Percentiles rank a stretch among this genome's conserved stretches.
These are phyloP conservation scores for Bembecia ichneumoniformis DNA, from an alignment of 2,888 invertebrate species.

Conservation along the genomic window DNA sequence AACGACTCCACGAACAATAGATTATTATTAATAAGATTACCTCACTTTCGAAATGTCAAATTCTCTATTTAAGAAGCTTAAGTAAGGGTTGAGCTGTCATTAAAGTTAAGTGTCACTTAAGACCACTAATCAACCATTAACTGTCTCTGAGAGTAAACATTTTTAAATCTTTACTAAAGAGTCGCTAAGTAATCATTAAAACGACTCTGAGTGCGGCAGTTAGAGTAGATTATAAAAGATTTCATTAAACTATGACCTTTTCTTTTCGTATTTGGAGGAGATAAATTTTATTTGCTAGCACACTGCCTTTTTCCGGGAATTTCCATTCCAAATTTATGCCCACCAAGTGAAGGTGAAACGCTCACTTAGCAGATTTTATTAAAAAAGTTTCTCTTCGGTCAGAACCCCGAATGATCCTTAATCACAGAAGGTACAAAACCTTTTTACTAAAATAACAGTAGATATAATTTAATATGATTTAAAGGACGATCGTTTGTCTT, in stretches of 20 bases:
- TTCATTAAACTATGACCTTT: background rate
- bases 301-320: conserved; percentile 36
- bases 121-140: too few species aligned
- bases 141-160: too few species aligned
- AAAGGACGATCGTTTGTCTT: background rate
- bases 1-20: too few species aligned
- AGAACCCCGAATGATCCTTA: conserved; percentile 19
- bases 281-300: conserved; percentile 40
- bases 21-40: too few species aligned
- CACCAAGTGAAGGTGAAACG: conserved; percentile 23
- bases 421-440: conserved; percentile 23
- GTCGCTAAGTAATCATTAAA: too few species aligned
- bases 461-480: conserved; percentile 1
- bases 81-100: too few species aligned
- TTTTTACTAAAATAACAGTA: conserved; percentile 4
- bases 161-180: too few species aligned
- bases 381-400: conserved; percentile 47
- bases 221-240: background rate
- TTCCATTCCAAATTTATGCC: conserved; percentile 51
- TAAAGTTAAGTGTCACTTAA: too few species aligned
- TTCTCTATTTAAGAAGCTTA: too few species aligned
- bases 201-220: too few species aligned
- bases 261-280: conserved; percentile 7
- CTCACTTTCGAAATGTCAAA: too few species aligned
- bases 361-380: conserved; percentile 44